Evolutionary conservation across 1,140 invertebrate genomes (phyloP).

Genomic region (Phymastichus coffea): DNA sequence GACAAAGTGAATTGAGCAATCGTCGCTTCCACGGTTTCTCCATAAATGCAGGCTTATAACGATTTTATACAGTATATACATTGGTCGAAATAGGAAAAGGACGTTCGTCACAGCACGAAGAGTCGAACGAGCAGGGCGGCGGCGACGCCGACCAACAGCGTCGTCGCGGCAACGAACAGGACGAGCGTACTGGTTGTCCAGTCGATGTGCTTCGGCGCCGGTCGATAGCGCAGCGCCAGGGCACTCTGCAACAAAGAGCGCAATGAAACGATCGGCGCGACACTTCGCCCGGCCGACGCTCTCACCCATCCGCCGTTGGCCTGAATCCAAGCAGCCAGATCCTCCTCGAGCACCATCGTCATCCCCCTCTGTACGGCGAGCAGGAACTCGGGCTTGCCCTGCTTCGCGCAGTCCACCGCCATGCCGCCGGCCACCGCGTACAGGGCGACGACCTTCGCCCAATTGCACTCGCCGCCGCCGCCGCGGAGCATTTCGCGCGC

Average conservation of each 20-base stretch:
- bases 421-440: constrained; percentile 69
- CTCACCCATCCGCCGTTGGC: constrained; percentile 73
- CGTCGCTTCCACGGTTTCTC: too few relatives aligned
- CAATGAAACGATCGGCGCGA: constrained; percentile 8
- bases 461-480: constrained; percentile 60
- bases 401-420: constrained; percentile 68
- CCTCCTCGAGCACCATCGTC: constrained; percentile 65
- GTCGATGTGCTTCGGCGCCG: constrained; percentile 23
- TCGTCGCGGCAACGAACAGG: constrained; percentile 26
- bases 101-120: background rate
- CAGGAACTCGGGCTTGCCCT: constrained; percentile 66
- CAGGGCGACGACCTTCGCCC: constrained; percentile 69
- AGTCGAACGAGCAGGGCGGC: background rate
- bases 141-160: constrained; percentile 27
- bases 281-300: too few relatives aligned
- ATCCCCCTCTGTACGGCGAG: constrained; percentile 63
- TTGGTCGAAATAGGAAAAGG: too few relatives aligned
- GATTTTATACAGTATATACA: too few relatives aligned
- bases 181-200: constrained; percentile 33
- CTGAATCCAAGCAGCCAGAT: constrained; percentile 68
- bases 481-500: constrained; percentile 61
- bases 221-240: constrained; percentile 36
- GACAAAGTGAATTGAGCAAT: too few relatives aligned
- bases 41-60: too few relatives aligned
- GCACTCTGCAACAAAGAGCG: constrained; percentile 36